phyloP scores from a whole-genome alignment of 2,113 vertebrate species.

The Maccullochella peelii region DNA sequence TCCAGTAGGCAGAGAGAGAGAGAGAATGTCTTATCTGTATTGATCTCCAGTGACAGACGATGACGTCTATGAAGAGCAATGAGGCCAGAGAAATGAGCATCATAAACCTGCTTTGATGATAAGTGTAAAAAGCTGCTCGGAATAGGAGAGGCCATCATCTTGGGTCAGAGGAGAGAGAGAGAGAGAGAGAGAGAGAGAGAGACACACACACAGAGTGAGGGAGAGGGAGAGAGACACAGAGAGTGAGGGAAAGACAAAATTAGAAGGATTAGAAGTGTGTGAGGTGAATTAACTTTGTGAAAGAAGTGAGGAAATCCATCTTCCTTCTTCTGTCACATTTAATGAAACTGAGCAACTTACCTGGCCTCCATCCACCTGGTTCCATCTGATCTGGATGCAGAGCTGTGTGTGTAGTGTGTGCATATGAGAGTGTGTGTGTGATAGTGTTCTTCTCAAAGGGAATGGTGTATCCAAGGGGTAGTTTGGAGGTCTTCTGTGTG shows the following conservation, averaged over 20 bases:
- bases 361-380: slow-evolving; percentile 50
- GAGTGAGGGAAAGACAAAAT: neutral
- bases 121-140: slow-evolving; percentile 54
- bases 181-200: neutral
- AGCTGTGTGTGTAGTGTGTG: slow-evolving; percentile 23
- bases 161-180: slow-evolving; percentile 11
- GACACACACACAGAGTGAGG: neutral
- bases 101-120: slow-evolving; percentile 71
- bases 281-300: slow-evolving; percentile 53
- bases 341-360: slow-evolving; percentile 61
- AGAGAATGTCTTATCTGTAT: slow-evolving; percentile 59
- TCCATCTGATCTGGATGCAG: slow-evolving; percentile 52
- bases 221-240: neutral
- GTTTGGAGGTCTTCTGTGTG: slow-evolving; percentile 79
- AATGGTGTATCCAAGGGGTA: slow-evolving; percentile 58
- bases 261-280: slow-evolving; percentile 57
- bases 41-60: slow-evolving; percentile 63
- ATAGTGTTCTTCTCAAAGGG: slow-evolving; percentile 46
- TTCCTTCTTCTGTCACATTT: slow-evolving; percentile 59
- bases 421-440: slow-evolving; percentile 24
- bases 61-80: slow-evolving; percentile 71
- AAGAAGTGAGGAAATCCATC: slow-evolving; percentile 64
- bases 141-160: slow-evolving; percentile 21
- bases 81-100: slow-evolving; percentile 61
- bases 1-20: slow-evolving; percentile 5